Evolutionary conservation across 2,113 vertebrate genomes (phyloP), one percentile per base, ranked within the genome.

Genomic region (Apistogramma diplotaenia): DNA sequence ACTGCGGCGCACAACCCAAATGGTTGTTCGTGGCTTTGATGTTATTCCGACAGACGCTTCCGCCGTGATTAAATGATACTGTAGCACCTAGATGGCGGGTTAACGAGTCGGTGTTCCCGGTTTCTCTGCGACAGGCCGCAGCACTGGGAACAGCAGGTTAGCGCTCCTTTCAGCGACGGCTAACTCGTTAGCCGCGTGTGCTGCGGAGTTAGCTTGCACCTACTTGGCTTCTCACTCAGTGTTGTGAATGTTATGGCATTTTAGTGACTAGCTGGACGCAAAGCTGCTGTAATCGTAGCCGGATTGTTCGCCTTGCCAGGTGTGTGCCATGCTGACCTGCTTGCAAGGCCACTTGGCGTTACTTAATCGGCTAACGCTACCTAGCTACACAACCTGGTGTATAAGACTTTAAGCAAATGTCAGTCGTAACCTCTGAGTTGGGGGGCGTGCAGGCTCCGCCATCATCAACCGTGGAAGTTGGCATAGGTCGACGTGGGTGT

Each of bases 351-450:
- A 5, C 29, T 76, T 84, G 53, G 70, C 77, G 76, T 59, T 73
- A 4, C 33, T 83, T 79, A 76, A 77, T 78, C 78, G 31, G 90
- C 87, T 83, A 87, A 76, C 55, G 57, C 37, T 49, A 60, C 40
- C 79, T 4, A 49, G 8, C 33, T 13, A 12, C 35, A 27, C 51
- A 40, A 51, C 19, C 19, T 59, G 29, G 33, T 40, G 40, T 74
- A 53, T n/a, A 12, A 37, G 79, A 19, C 23, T 73, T 15, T 25
- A 16, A 23, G n/a, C 25, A 51, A 53, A 53, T 60, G 78, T 62
- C 57, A 62, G 25, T 27, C 2, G 25, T 12, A 51, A 35, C 33
- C 3, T 57, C 55, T 29, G 33, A 40, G 72, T 43, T 57, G 62
- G 40, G 29, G 46, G 12, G 19, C 13, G 15, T 27, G 33, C 31